Conservation (phyloP, 2,888 invertebrate species). For the Tenthredo mesomela region DNA sequence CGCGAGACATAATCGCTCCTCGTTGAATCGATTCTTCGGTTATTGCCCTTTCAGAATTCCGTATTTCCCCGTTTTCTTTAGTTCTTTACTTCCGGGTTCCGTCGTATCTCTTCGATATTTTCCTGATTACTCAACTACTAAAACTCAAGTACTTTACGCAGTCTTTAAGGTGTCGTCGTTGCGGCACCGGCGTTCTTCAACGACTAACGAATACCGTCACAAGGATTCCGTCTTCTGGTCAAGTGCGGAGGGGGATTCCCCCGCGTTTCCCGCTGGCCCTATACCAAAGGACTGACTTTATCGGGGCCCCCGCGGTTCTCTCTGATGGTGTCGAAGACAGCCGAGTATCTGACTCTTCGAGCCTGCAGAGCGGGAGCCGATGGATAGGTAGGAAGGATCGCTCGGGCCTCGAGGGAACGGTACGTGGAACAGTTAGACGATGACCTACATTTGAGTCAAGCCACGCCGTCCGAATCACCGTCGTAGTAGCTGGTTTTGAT, state of each 20-base stretch:
- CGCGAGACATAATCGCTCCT: constrained; percentile 31
- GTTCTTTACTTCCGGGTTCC: not conserved
- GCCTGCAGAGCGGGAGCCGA: constrained; percentile 19
- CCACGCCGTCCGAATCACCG: constrained; percentile 55
- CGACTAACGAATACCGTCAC: constrained; percentile 37
- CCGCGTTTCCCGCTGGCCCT: constrained; percentile 34
- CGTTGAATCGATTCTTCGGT: not conserved
- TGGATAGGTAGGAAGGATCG: constrained; percentile 33
- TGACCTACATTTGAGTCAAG: constrained; percentile 74
- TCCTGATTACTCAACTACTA: constrained; percentile 28
- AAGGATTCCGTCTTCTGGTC: constrained; percentile 37
- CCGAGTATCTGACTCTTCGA: constrained; percentile 44
- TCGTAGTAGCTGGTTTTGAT: constrained; percentile 33
- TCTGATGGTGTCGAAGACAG: constrained; percentile 40
- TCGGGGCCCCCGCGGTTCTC: constrained; percentile 44
- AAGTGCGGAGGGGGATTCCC: constrained; percentile 28
- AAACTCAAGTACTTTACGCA: constrained; percentile 10
- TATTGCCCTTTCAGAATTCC: not conserved
- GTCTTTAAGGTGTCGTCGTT: constrained; percentile 18
- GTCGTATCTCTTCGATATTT: not conserved
- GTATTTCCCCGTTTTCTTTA: not conserved
- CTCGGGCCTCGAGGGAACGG: constrained; percentile 71
- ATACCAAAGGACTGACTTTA: constrained; percentile 42
- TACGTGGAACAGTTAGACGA: constrained; percentile 78
- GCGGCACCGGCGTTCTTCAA: constrained; percentile 33